Evolutionary conservation across 1,140 invertebrate species (phyloP).

Genomic region (Callitettix versicolor): DNA sequence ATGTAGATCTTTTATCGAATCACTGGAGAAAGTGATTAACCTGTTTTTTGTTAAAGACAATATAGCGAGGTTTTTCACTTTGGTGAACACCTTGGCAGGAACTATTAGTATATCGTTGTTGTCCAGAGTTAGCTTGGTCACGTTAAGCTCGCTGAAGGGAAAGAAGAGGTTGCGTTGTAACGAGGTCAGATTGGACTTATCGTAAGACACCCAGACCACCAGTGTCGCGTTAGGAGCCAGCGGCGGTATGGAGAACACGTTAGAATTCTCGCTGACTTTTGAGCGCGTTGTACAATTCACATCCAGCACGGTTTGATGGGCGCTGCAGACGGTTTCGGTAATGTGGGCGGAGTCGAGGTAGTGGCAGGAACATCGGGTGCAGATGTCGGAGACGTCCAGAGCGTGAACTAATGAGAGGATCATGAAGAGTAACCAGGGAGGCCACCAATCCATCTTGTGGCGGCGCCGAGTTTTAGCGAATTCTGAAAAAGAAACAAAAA

Average conservation of each 20-base stretch:
- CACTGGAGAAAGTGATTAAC: constrained; percentile 34
- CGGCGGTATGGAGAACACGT: not conserved
- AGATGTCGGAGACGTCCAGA: not conserved
- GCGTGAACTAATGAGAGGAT: no score
- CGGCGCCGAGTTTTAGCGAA: no score
- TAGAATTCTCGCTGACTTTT: not conserved
- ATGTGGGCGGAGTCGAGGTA: not conserved
- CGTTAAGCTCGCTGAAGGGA: not conserved
- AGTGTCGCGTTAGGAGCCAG: not conserved
- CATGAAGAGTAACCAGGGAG: no score
- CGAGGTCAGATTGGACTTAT: not conserved
- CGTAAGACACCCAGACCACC: not conserved
- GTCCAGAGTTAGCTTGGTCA: not conserved
- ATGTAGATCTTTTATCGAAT: constrained; percentile 30
- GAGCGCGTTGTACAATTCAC: not conserved
- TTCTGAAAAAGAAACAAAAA: no score
- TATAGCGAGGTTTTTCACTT: not conserved
- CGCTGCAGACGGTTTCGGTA: not conserved
- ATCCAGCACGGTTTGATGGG: not conserved
- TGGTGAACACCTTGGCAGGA: not conserved
- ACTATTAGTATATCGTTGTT: not conserved
- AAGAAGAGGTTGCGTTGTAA: not conserved
- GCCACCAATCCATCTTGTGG: no score
- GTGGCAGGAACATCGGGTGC: not conserved
- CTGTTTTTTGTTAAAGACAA: constrained; percentile 37